A percentile compares a stretch with the other conserved stretches of the same genome.
These are phyloP conservation scores for Octodonta nipae DNA, from an alignment of 2,888 invertebrate genomes.

Conservation along the genomic window DNA sequence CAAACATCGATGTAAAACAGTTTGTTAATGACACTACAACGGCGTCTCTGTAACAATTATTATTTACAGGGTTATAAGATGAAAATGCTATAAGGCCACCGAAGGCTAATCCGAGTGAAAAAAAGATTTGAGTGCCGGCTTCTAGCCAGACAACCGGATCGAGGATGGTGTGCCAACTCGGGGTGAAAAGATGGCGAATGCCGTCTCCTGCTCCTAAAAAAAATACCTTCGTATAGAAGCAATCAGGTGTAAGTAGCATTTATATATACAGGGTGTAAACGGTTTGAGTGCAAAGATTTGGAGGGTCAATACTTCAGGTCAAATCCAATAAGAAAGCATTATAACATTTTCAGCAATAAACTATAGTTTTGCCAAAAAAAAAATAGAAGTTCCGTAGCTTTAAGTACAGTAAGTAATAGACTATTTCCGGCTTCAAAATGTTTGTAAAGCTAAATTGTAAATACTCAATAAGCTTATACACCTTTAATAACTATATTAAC, in stretches of 20 bases:
- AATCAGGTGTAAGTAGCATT: constrained; percentile 1
- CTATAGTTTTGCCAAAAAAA: too few species aligned
- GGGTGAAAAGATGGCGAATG: constrained; percentile 76
- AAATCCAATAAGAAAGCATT: background rate
- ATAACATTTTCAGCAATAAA: too few species aligned
- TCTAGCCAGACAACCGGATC: constrained; percentile 96
- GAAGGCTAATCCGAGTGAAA: constrained; percentile 87
- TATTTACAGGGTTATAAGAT: constrained; percentile 92
- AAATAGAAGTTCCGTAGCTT: too few species aligned
- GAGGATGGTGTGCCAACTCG: constrained; percentile 78
- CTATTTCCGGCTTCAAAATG: too few species aligned
- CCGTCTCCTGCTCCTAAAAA: constrained; percentile 51
- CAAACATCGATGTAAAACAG: constrained; percentile 91
- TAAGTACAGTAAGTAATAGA: too few species aligned
- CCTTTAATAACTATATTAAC: too few species aligned
- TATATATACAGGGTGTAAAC: too few species aligned
- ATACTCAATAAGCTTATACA: too few species aligned
- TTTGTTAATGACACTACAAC: constrained; percentile 85
- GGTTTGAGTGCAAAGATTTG: too few species aligned
- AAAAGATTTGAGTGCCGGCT: constrained; percentile 95
- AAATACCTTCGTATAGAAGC: background rate
- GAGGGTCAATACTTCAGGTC: background rate
- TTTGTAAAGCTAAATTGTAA: too few species aligned
- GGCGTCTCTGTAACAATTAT: constrained; percentile 90
- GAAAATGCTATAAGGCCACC: constrained; percentile 93